phyloP scores from a whole-genome alignment of 2,797 vertebrate genomes.

The Pipistrellus pygmaeus region DNA sequence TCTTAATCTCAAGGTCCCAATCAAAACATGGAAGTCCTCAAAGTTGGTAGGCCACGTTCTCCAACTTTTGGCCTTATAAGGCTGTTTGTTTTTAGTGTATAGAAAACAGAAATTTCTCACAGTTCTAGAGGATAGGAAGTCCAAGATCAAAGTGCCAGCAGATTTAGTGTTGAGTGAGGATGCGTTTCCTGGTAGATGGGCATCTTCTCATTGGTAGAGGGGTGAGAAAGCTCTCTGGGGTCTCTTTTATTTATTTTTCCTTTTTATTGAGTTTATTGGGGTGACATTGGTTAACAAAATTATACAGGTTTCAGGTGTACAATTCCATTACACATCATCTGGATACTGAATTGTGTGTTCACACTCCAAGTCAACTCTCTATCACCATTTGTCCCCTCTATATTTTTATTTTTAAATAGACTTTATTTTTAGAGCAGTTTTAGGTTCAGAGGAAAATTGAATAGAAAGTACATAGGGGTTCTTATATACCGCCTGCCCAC shows the following conservation, averaged over 20 bases:
- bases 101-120: background rate
- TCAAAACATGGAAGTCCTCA: background rate
- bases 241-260: background rate
- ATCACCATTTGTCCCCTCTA: background rate
- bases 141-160: background rate
- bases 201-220: background rate
- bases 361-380: background rate
- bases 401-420: conserved; percentile 6
- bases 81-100: background rate
- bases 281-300: background rate
- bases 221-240: background rate
- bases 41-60: background rate
- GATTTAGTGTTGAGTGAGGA: background rate
- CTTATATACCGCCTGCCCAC: background rate
- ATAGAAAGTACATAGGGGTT: background rate
- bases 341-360: background rate
- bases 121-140: background rate
- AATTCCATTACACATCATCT: background rate
- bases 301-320: background rate
- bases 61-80: background rate
- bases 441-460: conserved; percentile 24
- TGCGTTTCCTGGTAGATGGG: background rate
- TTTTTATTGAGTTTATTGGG: background rate
- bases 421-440: background rate
- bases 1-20: background rate